phyloP scores from a whole-genome alignment of 2,797 vertebrate genomes.

The Lepilemur septentrionalis region DNA sequence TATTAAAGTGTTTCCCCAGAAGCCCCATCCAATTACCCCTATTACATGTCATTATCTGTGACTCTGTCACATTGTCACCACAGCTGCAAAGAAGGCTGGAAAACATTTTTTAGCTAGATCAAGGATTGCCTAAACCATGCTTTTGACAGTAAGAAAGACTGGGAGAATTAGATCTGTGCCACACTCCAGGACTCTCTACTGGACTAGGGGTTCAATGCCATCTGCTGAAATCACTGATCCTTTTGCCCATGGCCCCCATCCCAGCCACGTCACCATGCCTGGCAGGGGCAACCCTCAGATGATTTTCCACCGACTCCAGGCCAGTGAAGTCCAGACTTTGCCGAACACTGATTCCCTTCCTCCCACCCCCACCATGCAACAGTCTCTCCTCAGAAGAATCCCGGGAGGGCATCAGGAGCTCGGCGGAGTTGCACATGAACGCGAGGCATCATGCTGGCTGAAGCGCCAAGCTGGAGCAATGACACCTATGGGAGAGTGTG shows the following conservation, averaged over 20 bases:
- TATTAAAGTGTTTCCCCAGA: neutral
- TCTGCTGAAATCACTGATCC: neutral
- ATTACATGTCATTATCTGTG: neutral
- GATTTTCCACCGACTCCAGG: accelerated
- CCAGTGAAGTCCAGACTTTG: neutral
- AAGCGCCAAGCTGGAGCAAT: neutral
- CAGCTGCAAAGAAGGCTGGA: neutral
- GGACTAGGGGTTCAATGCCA: neutral
- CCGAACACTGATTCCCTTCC: accelerated
- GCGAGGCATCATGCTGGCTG: neutral
- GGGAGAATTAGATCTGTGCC: neutral
- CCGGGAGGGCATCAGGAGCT: neutral
- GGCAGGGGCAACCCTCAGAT: accelerated
- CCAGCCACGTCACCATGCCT: neutral
- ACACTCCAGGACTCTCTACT: accelerated
- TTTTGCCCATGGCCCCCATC: accelerated
- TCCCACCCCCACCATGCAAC: neutral
- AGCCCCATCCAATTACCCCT: neutral
- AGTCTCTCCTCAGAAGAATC: neutral
- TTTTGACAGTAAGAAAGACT: neutral
- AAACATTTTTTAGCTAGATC: neutral
- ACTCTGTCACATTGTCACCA: neutral
- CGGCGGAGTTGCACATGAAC: too few relatives aligned
- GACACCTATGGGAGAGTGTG: accelerated
- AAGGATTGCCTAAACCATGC: neutral